Base-by-base conservation (phyloP, 2,113 vertebrate genomes). In the Pseudopipra pipra region DNA sequence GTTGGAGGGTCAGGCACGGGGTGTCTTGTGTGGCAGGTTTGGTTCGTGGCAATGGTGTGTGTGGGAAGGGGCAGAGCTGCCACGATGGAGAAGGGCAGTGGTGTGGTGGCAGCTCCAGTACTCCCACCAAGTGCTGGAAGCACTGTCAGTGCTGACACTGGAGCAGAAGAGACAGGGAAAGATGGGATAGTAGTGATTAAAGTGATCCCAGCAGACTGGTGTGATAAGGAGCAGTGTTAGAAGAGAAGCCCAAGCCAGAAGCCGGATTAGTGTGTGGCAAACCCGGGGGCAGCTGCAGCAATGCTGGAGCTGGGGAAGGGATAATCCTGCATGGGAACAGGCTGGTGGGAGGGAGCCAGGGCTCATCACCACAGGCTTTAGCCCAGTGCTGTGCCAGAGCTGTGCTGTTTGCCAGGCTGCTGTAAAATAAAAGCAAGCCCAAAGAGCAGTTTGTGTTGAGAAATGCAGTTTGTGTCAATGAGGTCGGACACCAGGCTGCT, bases 181-280 rank as follows among this genome's bases (percentile, higher is more conserved):
- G 46, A 12, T 3, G 30, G 39, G 49, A 28, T 35, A 41, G 9
- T 11, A 2, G 37, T 41, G 87, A 17, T 33, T 41, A 7, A 47
- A 59, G 22, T 25, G 58, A 39, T 18, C 44, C 37, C 65, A 49
- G 85, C 30, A 72, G 63, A 31, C 31, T 2, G 0, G 62, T 27
- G 31, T 0, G 8, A 14, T 22, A 25, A 28, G 68, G 14, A 83
- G n/a, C 3, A 3, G 46, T 9, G 73, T 33, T 46, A 52, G 76
- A 11, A 23, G 39, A 27, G 56, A 22, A 0, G 2, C 19, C 43
- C 0, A 1, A 28, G 30, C 39, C 61, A 49, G 88, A 43, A 80
- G 44, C 22, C 0, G 3, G 68, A 51, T 68, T 19, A 59, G 31
- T 0, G 0, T 1, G 35, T 7, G 13, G 21, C 0, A 2, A 65